Evolutionary conservation across 2,797 vertebrate genomes (phyloP), one percentile per base, ranked within the genome.

Genomic region (Accipiter badius): DNA sequence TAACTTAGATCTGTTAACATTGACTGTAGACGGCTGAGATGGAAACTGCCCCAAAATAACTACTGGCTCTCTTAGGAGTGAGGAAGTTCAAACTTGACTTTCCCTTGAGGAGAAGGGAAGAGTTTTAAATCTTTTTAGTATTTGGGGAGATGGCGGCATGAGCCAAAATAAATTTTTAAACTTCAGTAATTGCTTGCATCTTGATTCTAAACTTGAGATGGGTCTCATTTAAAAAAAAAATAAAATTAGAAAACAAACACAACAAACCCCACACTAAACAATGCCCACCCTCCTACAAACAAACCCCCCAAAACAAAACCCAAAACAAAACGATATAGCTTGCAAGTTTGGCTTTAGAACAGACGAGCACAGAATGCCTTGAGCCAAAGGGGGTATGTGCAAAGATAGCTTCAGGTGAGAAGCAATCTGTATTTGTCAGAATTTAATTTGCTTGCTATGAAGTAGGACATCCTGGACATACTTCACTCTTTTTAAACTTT

Each of bases 341-440:
- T 39, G 11, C 6, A 61, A 44, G 54, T 54, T 89, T 54, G 35
- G 19, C 44, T 90, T 70, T 61, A 78, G 87, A 54, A 46, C 35
- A 65, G 54, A n/a, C 52, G 42, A 86, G 24, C 54, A 24, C 26
- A 35, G 63, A 78, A 33, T 0, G 1, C 37, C 52, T 79, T 25
- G 31, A 77, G 44, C 28, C 1, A 0, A 28, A 79, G 47, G 4
- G 11, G 22, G 18, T 28, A 15, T 0, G 1, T 35, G 35, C 37
- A 52, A 35, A 80, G 33, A 29, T 7, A 71, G 9, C 44, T 35
- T 16, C 49, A 71, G 73, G 71, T 50, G 71, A 81, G 78, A 49
- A 87, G 29, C 3, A 29, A 2, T 54, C 61, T 65, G 25, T 49
- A 7, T 4, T 1, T 80, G 65, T 76, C 54, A 61, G 42, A 25